These are phyloP conservation scores for Gambusia affinis DNA, from an alignment of 2,113 vertebrate species.

Conservation along the genomic window DNA sequence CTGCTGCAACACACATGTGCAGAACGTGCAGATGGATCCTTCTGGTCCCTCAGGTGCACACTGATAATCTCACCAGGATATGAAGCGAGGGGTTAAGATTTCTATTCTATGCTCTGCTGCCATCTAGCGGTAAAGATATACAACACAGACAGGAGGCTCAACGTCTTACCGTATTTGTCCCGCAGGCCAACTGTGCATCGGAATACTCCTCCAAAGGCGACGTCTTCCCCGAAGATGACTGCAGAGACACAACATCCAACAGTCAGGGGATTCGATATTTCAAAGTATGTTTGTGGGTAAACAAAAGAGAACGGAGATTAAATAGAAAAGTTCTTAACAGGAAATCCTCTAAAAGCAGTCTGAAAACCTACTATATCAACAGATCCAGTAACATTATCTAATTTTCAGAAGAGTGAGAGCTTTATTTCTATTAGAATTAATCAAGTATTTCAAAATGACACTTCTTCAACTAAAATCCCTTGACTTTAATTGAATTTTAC, in stretches of 20 bases:
- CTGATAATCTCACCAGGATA: background rate
- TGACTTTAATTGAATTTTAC: background rate
- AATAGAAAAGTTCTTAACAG: background rate
- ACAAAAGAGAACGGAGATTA: background rate
- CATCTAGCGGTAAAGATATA: conserved; percentile 51
- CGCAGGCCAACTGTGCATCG: conserved; percentile 95
- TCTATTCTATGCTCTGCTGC: conserved; percentile 41
- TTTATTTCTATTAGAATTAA: background rate
- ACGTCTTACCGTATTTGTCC: conserved; percentile 94
- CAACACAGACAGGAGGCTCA: background rate
- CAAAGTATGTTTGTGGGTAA: background rate
- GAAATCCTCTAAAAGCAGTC: too few relatives aligned
- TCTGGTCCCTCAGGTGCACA: conserved; percentile 59
- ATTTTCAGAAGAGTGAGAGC: background rate
- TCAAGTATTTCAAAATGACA: too few relatives aligned
- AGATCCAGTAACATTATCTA: background rate
- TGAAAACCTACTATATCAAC: too few relatives aligned
- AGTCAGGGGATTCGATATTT: background rate
- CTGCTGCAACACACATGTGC: background rate
- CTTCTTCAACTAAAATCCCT: too few relatives aligned
- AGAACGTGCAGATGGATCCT: conserved; percentile 42
- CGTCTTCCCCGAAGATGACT: conserved; percentile 98
- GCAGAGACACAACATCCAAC: conserved; percentile 46
- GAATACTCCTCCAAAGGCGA: conserved; percentile 98
- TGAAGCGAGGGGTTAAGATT: background rate